phyloP scores from a whole-genome alignment of 2,888 invertebrate species.

The Noctua pronuba region DNA sequence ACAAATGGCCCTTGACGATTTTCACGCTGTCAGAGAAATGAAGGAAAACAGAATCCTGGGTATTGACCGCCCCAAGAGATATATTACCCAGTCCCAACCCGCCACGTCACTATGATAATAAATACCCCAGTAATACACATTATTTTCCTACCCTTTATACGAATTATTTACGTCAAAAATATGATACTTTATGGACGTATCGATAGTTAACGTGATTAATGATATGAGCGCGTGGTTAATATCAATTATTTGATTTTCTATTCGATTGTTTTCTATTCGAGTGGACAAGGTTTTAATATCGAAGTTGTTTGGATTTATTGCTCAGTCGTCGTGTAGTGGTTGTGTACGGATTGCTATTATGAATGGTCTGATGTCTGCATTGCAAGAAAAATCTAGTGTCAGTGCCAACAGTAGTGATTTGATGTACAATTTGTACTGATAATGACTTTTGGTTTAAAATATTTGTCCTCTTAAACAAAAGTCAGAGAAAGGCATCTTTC shows the following conservation, averaged over 20 bases:
- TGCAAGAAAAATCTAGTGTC: not conserved
- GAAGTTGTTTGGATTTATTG: conserved; percentile 67
- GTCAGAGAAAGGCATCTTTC: too few species aligned
- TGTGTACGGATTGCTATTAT: conserved; percentile 40
- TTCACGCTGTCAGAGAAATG: conserved; percentile 85
- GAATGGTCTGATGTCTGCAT: conserved; percentile 24
- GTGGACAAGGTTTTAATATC: conserved; percentile 72
- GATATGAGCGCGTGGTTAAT: conserved; percentile 74
- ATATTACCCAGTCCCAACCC: conserved; percentile 77
- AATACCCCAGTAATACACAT: conserved; percentile 64
- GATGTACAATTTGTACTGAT: not conserved
- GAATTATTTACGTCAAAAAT: conserved; percentile 75
- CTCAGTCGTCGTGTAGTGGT: conserved; percentile 45
- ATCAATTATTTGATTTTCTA: conserved; percentile 81
- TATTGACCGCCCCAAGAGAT: conserved; percentile 77
- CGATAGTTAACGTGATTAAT: conserved; percentile 81
- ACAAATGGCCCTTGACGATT: conserved; percentile 88
- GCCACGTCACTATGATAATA: conserved; percentile 75
- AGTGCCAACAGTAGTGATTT: not conserved
- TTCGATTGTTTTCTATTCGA: conserved; percentile 77
- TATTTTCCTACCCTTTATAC: conserved; percentile 71
- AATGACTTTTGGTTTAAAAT: not conserved
- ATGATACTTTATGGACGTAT: conserved; percentile 75
- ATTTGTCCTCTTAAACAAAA: not conserved
- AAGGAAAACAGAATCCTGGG: conserved; percentile 82